Evolutionary conservation across 2,888 invertebrate genomes (phyloP).

Genomic region (Branchellion lobata): DNA sequence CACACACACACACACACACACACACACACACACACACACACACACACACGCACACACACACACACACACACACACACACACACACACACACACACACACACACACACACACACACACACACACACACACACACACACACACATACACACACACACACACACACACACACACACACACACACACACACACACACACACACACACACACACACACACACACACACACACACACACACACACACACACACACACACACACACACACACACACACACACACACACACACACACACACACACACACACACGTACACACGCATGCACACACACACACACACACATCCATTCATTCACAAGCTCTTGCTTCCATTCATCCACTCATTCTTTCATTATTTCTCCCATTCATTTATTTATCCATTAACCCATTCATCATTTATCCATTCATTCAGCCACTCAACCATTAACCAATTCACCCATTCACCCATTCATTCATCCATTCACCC

Average conservation of each 20-base stretch:
- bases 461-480: too few species aligned
- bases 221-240: conserved; percentile 1
- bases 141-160: conserved; percentile 23
- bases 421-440: too few species aligned
- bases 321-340: conserved; percentile 19
- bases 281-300: conserved; percentile 9
- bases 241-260: neutral
- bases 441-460: too few species aligned
- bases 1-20: neutral
- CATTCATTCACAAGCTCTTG: too few species aligned
- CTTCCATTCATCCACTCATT: too few species aligned
- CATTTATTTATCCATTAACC: too few species aligned
- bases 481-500: too few species aligned
- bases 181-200: conserved; percentile 11
- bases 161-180: conserved; percentile 8
- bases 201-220: conserved; percentile 5
- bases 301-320: neutral
- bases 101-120: conserved; percentile 7
- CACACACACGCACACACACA: conserved; percentile 19
- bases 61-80: neutral
- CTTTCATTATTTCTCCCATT: too few species aligned
- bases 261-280: conserved; percentile 12
- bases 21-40: conserved; percentile 11
- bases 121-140: conserved; percentile 16
- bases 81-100: conserved; percentile 13